phyloP scores from a whole-genome alignment of 2,113 vertebrate genomes.

The Malurus elegans region DNA sequence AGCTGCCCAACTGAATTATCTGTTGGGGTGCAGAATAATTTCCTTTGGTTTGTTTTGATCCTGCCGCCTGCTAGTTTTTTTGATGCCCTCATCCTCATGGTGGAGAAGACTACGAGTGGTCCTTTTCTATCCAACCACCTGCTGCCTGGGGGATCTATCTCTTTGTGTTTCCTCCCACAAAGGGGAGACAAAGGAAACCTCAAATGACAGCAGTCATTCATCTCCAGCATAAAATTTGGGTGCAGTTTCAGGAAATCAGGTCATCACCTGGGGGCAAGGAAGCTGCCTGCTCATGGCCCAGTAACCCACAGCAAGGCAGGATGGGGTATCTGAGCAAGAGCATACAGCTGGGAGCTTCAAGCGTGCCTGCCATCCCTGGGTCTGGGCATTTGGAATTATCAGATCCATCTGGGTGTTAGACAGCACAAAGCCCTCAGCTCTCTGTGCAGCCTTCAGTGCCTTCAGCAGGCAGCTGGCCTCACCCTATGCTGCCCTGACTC shows the following conservation, averaged over 20 bases:
- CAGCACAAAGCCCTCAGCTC: no score
- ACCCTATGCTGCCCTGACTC: no score
- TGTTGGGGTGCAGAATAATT: neutral
- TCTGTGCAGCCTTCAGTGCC: no score
- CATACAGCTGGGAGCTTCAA: no score
- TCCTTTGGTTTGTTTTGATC: neutral
- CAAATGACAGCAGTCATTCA: neutral
- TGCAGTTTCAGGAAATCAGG: neutral
- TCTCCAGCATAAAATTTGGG: neutral
- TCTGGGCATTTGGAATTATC: no score
- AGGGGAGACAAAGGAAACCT: neutral
- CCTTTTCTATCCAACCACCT: neutral
- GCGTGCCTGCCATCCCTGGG: no score
- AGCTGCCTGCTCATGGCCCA: neutral
- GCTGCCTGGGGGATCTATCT: neutral
- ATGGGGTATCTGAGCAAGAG: neutral
- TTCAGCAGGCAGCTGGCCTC: no score
- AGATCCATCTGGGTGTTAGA: no score
- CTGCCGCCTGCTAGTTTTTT: neutral
- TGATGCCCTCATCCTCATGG: neutral
- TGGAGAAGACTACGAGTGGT: neutral
- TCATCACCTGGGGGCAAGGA: neutral
- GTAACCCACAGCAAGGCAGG: neutral
- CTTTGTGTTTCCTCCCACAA: neutral
- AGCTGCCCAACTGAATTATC: neutral